Evolutionary conservation across 2,888 invertebrate genomes (phyloP).

Genomic region (Scelioninae gen. 1): DNA sequence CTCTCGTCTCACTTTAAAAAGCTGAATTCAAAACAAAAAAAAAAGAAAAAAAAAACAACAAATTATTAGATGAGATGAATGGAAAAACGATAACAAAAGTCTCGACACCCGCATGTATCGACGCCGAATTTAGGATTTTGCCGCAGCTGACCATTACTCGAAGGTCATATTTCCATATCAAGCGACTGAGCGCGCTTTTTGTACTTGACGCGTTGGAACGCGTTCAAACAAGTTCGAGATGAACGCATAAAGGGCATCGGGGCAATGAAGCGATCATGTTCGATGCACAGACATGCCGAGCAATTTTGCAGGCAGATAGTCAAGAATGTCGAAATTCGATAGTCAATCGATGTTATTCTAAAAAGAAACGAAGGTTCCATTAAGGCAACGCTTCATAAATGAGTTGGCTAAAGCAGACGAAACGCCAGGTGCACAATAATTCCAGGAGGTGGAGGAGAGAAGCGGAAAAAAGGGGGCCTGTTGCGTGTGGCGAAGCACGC

Average conservation of each 20-base stretch:
- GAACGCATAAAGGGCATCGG: slow-evolving; percentile 38
- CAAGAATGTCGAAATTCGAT: slow-evolving; percentile 66
- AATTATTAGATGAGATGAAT: background rate
- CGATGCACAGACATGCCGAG: slow-evolving; percentile 6
- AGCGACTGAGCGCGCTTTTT: slow-evolving; percentile 28
- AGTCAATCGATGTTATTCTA: slow-evolving; percentile 30
- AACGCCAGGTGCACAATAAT: slow-evolving; percentile 71
- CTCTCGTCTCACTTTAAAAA: too few species aligned
- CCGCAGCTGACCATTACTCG: slow-evolving; percentile 33
- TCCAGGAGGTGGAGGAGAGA: slow-evolving; percentile 1
- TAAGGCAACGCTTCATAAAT: slow-evolving; percentile 51
- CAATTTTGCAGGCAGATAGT: slow-evolving; percentile 63
- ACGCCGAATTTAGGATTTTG: slow-evolving; percentile 10
- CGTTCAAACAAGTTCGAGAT: slow-evolving; percentile 29
- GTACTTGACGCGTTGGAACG: slow-evolving; percentile 42
- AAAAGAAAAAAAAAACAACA: too few species aligned
- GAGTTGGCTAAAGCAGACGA: slow-evolving; percentile 61
- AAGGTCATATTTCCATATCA: slow-evolving; percentile 42
- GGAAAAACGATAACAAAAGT: slow-evolving; percentile 4
- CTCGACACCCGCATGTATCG: background rate
- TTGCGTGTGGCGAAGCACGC: slow-evolving; percentile 70
- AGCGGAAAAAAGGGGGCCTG: slow-evolving; percentile 32
- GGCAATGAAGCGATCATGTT: slow-evolving; percentile 57
- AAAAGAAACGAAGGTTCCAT: slow-evolving; percentile 34
- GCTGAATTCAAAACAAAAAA: too few species aligned